phyloP scores from a whole-genome alignment of 2,888 invertebrate species.

The Drosophila tripunctata region DNA sequence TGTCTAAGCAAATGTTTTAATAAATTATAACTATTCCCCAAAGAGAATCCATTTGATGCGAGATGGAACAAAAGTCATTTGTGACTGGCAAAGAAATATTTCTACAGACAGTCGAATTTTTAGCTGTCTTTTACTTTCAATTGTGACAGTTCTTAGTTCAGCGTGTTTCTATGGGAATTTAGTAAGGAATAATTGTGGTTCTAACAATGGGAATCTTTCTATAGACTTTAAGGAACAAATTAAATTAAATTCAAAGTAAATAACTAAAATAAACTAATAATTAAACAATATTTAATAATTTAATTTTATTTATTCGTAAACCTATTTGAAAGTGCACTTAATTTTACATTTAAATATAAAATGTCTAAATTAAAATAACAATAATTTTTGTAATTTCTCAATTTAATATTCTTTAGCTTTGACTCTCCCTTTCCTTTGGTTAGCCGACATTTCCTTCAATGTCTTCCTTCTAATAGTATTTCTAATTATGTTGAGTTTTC shows the following conservation, averaged over 20 bases:
- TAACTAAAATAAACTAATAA: too few species aligned
- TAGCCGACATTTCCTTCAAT: background rate
- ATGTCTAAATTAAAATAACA: background rate
- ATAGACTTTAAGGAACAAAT: too few species aligned
- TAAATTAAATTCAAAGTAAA: too few species aligned
- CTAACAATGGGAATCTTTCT: too few species aligned
- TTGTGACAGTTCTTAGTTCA: background rate
- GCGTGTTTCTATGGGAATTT: background rate
- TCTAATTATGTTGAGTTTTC: background rate
- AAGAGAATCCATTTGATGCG: background rate
- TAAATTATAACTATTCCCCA: background rate
- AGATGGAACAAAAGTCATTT: background rate
- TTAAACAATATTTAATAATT: too few species aligned
- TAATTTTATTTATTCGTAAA: too few species aligned
- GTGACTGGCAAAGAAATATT: background rate
- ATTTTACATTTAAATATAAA: background rate
- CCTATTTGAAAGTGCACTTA: too few species aligned
- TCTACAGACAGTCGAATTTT: background rate
- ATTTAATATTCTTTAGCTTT: background rate
- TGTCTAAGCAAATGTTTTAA: background rate
- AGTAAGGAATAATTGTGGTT: too few species aligned
- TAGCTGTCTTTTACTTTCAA: background rate
- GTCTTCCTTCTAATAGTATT: background rate
- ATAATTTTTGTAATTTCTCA: background rate
- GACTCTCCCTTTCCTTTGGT: background rate